A percentile compares a stretch with the other conserved stretches of the same genome.
Conservation (phyloP, 2,888 invertebrate genomes). For the Caradrina kadenii region DNA sequence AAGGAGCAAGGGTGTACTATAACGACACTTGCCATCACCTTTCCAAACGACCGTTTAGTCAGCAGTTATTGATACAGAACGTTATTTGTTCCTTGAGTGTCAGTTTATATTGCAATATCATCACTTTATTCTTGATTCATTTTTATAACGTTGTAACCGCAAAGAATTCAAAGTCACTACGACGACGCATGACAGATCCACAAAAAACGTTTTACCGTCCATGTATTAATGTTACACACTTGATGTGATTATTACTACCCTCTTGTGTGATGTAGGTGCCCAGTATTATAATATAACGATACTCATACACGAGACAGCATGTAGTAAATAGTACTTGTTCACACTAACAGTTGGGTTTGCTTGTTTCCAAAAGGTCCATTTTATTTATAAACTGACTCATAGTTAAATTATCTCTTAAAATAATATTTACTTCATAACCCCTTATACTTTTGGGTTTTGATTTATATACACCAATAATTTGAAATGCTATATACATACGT, state of each 20-base stretch:
- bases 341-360: slow-evolving; percentile 72
- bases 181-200: slow-evolving; percentile 50
- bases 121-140: slow-evolving; percentile 41
- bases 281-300: slow-evolving; percentile 53
- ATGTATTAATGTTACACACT: slow-evolving; percentile 40
- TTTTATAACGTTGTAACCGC: slow-evolving; percentile 48
- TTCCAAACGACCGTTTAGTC: not conserved
- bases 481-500: slow-evolving; percentile 55
- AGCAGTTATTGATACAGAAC: not conserved
- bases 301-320: slow-evolving; percentile 64
- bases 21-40: not conserved
- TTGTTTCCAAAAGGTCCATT: slow-evolving; percentile 61
- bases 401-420: slow-evolving; percentile 65
- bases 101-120: slow-evolving; percentile 33
- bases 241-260: slow-evolving; percentile 64
- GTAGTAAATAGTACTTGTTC: slow-evolving; percentile 64
- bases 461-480: slow-evolving; percentile 70
- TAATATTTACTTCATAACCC: slow-evolving; percentile 43
- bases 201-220: slow-evolving; percentile 27
- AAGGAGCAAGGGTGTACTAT: slow-evolving; percentile 31
- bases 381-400: slow-evolving; percentile 64
- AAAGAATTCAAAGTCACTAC: slow-evolving; percentile 36
- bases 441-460: slow-evolving; percentile 60
- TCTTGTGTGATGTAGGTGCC: slow-evolving; percentile 58
- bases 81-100: slow-evolving; percentile 52